phyloP scores from a whole-genome alignment of 1,140 invertebrate genomes.

The Eupristina koningsbergeri region DNA sequence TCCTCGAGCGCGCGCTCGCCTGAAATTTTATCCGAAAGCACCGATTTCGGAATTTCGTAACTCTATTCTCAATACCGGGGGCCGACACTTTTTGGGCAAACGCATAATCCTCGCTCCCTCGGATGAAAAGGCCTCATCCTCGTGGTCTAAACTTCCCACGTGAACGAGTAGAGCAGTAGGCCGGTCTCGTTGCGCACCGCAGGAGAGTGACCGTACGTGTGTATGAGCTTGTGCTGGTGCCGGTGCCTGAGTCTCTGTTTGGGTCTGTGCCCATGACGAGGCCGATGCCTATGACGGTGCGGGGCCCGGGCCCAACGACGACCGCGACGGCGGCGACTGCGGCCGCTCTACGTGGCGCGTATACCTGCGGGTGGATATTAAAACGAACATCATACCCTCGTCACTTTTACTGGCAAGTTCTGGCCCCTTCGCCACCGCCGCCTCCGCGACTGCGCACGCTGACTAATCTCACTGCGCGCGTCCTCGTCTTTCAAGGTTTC shows the following conservation, averaged over 20 bases:
- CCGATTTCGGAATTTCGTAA: slow-evolving; percentile 16
- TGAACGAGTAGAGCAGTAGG: not conserved
- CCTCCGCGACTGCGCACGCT: slow-evolving; percentile 12
- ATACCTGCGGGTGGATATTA: slow-evolving; percentile 72
- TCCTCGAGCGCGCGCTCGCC: not conserved
- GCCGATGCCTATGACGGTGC: too few relatives aligned
- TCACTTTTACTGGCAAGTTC: slow-evolving; percentile 66
- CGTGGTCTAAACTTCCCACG: slow-evolving; percentile 23
- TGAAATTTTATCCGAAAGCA: slow-evolving; percentile 11
- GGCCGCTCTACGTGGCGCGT: slow-evolving; percentile 44
- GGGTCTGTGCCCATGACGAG: too few relatives aligned
- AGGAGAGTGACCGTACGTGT: not conserved
- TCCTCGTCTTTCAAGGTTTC: slow-evolving; percentile 50
- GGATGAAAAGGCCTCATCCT: not conserved
- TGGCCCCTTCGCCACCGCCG: slow-evolving; percentile 32
- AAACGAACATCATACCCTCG: slow-evolving; percentile 72
- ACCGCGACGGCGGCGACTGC: too few relatives aligned
- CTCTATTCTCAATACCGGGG: not conserved
- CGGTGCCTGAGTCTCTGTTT: not conserved
- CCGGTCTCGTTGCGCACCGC: slow-evolving; percentile 19
- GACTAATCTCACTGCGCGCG: slow-evolving; percentile 48
- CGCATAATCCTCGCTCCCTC: not conserved
- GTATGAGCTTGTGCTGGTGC: not conserved
- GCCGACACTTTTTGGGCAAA: not conserved
- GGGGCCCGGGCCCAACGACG: not conserved